A percentile compares a stretch with the other conserved stretches of the same genome.
Evolutionary conservation across 2,113 vertebrate genomes (phyloP).

Genomic region (Leptobrachium leishanense): DNA sequence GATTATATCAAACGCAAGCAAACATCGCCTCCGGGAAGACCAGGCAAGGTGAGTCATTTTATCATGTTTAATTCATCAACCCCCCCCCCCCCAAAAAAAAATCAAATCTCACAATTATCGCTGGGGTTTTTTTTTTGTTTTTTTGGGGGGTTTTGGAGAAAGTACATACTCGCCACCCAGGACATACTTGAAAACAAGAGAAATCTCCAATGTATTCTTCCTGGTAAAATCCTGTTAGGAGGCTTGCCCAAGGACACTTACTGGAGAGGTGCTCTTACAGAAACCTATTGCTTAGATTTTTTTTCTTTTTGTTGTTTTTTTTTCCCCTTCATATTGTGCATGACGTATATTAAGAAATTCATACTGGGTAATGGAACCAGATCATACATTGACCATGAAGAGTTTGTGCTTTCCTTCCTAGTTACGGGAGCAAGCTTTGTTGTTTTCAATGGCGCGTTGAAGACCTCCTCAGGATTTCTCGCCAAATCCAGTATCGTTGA

Average conservation of each 20-base stretch:
- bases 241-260: too few species aligned
- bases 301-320: background rate
- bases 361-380: background rate
- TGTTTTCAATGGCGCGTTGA: slow-evolving; percentile 92
- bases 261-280: too few species aligned
- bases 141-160: too few species aligned
- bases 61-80: background rate
- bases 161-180: too few species aligned
- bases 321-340: background rate
- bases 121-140: too few species aligned
- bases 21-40: slow-evolving; percentile 79
- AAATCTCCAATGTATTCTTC: too few species aligned
- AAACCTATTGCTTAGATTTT: too few species aligned
- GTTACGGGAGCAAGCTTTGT: slow-evolving; percentile 96
- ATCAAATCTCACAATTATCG: too few species aligned
- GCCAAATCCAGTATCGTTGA: slow-evolving; percentile 95
- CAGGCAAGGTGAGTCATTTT: slow-evolving; percentile 75
- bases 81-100: too few species aligned
- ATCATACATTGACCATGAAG: background rate
- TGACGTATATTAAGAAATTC: background rate
- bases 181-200: too few species aligned
- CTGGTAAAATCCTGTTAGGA: too few species aligned
- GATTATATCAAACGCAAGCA: slow-evolving; percentile 86
- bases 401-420: slow-evolving; percentile 49
- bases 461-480: slow-evolving; percentile 88